Evolutionary conservation across 2,888 invertebrate species (phyloP), one percentile per base, ranked within the genome.

Genomic region (Phortica okadai): DNA sequence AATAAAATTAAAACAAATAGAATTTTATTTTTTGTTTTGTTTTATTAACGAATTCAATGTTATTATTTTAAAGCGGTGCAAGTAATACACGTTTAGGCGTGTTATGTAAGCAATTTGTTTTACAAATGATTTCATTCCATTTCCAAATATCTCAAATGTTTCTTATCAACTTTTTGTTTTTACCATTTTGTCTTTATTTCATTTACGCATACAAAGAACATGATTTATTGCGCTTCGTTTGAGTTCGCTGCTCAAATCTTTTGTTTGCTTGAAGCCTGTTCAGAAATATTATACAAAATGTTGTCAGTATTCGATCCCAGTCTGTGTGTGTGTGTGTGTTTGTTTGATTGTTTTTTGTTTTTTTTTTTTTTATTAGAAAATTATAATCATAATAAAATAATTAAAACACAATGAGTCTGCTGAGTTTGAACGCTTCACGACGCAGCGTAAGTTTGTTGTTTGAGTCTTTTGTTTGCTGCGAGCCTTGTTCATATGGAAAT

Each of bases 401-500:
- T 14, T 50, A 50, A 50, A 11, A 50, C 50, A 11, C 50, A 50
- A 50, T 50, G 14, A 50, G 62, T 33, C 41, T 64, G 41, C n/a
- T 58, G 45, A 42, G 14, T 45, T 50, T 3, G 50, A 3, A 50
- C 50, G 45, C 45, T 45, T 45, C 45, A 45, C 6, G 70, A 25
- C 44, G 70, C 70, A 70, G 54, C 25, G n/a, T 21, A 76, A 81
- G 85, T 86, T 86, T 81, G 85, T 81, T 73, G 81, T 70, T 78
- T 79, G 54, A 82, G 87, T 86, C 86, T 88, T 88, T 84, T 64
- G 84, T 81, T 77, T 76, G 41, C 44, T 14, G 14, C 6, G 41
- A 2, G 50, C 50, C 8, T 8, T 14, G 50, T 50, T 50, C 50
- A 6, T 8, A 50, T 50, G 50, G 14, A 3, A 50, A 5, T 11